These are phyloP conservation scores for Embidobia sp. DNA, from an alignment of 2,888 invertebrate species.

Conservation along the genomic window DNA sequence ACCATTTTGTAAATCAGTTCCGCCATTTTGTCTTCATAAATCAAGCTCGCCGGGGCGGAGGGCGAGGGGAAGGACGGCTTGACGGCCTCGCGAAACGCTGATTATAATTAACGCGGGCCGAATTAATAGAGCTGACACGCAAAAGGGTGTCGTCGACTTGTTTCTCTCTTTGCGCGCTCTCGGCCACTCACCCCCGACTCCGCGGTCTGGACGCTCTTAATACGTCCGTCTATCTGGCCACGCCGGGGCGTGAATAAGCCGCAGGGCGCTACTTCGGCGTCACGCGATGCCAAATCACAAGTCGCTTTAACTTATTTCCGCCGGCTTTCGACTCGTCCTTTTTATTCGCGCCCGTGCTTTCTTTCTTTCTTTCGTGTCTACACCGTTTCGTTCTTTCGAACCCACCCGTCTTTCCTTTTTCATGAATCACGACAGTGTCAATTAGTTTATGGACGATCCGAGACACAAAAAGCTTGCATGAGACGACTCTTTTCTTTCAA, in stretches of 20 bases:
- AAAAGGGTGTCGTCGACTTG: slow-evolving; percentile 69
- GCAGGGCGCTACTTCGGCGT: slow-evolving; percentile 65
- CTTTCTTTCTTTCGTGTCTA: slow-evolving; percentile 22
- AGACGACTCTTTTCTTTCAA: slow-evolving; percentile 5
- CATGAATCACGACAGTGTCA: slow-evolving; percentile 51
- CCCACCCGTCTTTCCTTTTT: not conserved
- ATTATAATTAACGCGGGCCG: slow-evolving; percentile 79
- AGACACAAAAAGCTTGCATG: slow-evolving; percentile 15
- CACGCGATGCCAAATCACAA: slow-evolving; percentile 71
- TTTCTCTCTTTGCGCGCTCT: slow-evolving; percentile 51
- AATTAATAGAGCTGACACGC: slow-evolving; percentile 76
- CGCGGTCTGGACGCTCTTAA: slow-evolving; percentile 59
- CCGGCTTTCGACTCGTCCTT: slow-evolving; percentile 39
- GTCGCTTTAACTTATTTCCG: slow-evolving; percentile 66
- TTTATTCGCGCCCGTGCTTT: slow-evolving; percentile 20
- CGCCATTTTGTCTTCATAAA: slow-evolving; percentile 77
- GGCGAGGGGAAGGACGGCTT: slow-evolving; percentile 41
- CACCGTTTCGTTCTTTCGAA: slow-evolving; percentile 20
- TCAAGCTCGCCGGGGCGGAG: slow-evolving; percentile 67
- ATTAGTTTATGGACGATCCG: slow-evolving; percentile 53
- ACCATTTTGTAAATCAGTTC: slow-evolving; percentile 79
- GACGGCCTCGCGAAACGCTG: slow-evolving; percentile 69
- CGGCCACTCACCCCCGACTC: slow-evolving; percentile 20
- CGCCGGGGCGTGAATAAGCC: slow-evolving; percentile 62
- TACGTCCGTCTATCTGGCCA: slow-evolving; percentile 60